Evolutionary conservation across 2,888 invertebrate genomes (phyloP).

Genomic region (Troides oblongomaculatus): DNA sequence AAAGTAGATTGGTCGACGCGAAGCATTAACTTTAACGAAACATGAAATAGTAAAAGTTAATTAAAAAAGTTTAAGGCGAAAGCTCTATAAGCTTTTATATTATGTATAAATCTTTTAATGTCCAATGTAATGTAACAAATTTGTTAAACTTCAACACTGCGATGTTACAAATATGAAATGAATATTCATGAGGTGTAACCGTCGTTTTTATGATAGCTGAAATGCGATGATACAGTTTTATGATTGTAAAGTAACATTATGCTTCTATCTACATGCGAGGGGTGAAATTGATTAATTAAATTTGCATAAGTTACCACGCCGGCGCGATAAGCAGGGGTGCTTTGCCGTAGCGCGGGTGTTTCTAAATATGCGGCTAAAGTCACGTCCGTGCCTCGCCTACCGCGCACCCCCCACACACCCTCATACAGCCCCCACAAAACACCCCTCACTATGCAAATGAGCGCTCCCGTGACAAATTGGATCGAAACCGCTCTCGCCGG

Average conservation of each 20-base stretch:
- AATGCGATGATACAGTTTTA: conserved; percentile 44
- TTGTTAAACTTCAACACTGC: not conserved
- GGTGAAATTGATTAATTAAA: conserved; percentile 76
- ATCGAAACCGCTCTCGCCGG: conserved; percentile 40
- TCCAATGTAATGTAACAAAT: not conserved
- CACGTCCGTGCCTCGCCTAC: conserved; percentile 54
- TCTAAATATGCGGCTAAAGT: conserved; percentile 64
- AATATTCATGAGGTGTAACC: not conserved
- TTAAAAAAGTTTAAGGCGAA: not conserved
- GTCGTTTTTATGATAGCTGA: conserved; percentile 35
- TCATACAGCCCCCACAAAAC: conserved; percentile 1
- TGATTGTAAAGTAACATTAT: conserved; percentile 32
- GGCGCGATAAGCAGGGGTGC: conserved; percentile 55
- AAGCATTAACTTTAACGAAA: not conserved
- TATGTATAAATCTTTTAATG: not conserved
- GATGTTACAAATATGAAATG: not conserved
- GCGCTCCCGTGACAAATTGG: conserved; percentile 66
- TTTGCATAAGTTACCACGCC: conserved; percentile 75
- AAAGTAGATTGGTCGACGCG: too few species aligned
- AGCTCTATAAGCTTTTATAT: too few species aligned
- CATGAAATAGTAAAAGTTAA: not conserved
- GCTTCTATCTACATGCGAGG: conserved; percentile 43
- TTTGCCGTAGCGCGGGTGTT: conserved; percentile 43
- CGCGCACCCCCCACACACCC: conserved; percentile 36
- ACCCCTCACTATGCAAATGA: conserved; percentile 60